Base-by-base conservation (phyloP, 1,140 invertebrate species). In the Monochamus saltuarius region DNA sequence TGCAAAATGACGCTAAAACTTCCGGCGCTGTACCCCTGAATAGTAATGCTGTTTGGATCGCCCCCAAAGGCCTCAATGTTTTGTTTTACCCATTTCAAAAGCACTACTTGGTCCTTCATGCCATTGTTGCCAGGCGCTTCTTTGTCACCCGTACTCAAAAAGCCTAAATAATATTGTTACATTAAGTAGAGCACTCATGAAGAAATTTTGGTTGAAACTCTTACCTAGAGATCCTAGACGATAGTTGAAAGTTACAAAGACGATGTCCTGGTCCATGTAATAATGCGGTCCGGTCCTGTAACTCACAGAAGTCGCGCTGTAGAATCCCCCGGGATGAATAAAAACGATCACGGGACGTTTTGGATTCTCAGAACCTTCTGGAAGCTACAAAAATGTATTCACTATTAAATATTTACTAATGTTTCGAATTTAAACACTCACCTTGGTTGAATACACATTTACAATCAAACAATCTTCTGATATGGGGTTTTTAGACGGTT, bases 1-100 rank as follows among this genome's bases (percentile, higher is more conserved):
- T 89, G 87, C 36, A 87, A 71, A 38, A 81, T 76, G 0, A 83
- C 81, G 37, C 84, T 84, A 62, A 81, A 81, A 0, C 81, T 81
- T 0, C 89, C 89, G 4, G 86, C 87, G 55, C 85, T 86, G 67
- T 86, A 86, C 4, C 89, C 89, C 0, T 80, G 59, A 1, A 88
- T 77, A 0, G 88, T 90, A 1, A 92, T 83, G 1, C 75, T 72
- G 56, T 80, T 78, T 0, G 86, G 82, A 77, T 93, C 85, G 0
- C 89, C 89, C 1, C 89, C 88, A 69, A 91, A 91, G 0, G 77
- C 69, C 0, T 64, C 77, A 16, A 91, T 89, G 64, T 91, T 87
- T 17, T 83, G 68, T 64, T 84, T 80, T 0, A 91, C 76, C 89
- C 89, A 92, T 17, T 81, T 77, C 1, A 91, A 68, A 0, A 87